Evolutionary conservation across 2,113 vertebrate genomes (phyloP).

Genomic region (Alectura lathami): DNA sequence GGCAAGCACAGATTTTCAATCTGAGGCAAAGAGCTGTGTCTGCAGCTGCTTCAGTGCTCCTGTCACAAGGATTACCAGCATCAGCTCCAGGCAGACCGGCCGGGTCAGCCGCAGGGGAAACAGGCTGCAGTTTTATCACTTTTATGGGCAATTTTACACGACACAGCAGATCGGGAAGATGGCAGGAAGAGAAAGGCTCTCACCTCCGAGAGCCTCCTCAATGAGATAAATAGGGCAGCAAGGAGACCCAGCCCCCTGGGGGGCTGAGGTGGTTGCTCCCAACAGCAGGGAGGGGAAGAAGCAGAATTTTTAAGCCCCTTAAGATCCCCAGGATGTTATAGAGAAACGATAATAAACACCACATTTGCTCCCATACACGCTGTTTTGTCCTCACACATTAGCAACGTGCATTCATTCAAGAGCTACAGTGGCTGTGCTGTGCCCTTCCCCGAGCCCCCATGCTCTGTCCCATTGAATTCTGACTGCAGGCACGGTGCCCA

Average conservation of each 20-base stretch:
- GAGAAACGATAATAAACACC: background rate
- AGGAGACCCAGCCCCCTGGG: background rate
- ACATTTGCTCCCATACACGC: background rate
- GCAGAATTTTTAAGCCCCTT: background rate
- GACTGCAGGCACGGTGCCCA: no score
- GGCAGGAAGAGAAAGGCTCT: conserved; percentile 17
- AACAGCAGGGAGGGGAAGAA: background rate
- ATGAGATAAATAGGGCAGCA: background rate
- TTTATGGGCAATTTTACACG: conserved; percentile 52
- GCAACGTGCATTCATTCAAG: background rate
- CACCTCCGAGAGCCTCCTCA: background rate
- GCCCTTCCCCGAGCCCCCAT: no score
- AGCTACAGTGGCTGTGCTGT: background rate
- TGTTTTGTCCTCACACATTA: background rate
- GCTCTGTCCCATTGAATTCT: background rate
- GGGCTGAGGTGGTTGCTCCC: background rate
- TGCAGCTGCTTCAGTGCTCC: conserved; percentile 30
- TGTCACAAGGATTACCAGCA: conserved; percentile 19
- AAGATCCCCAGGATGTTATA: background rate
- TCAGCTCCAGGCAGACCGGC: background rate
- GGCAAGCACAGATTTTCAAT: background rate
- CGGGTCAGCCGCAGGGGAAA: background rate
- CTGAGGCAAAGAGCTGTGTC: background rate
- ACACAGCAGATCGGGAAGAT: conserved; percentile 14
- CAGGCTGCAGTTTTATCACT: background rate